Evolutionary conservation across 2,888 invertebrate genomes (phyloP).

Genomic region (Onthophagus sagittarius): DNA sequence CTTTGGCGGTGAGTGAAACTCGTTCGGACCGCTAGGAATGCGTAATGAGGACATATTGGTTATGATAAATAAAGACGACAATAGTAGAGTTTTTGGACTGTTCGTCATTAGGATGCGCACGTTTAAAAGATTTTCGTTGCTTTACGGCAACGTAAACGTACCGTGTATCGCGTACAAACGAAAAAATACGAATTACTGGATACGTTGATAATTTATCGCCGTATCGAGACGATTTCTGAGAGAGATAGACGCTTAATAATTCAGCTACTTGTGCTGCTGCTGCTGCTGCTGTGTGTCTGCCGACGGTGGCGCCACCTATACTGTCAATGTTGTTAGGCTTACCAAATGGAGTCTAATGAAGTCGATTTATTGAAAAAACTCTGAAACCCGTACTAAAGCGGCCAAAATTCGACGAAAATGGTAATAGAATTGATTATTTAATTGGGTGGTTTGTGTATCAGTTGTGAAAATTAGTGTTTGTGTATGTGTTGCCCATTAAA

Average conservation of each 20-base stretch:
- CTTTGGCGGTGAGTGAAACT: slow-evolving; percentile 40
- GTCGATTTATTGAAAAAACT: slow-evolving; percentile 62
- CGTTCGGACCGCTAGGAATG: slow-evolving; percentile 46
- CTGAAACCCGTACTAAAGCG: slow-evolving; percentile 54
- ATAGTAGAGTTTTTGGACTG: slow-evolving; percentile 25
- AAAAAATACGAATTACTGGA: slow-evolving; percentile 14
- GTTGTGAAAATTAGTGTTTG: slow-evolving; percentile 40
- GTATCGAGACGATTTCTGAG: slow-evolving; percentile 17
- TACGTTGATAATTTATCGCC: slow-evolving; percentile 16
- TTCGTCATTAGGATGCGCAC: slow-evolving; percentile 18
- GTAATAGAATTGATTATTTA: slow-evolving; percentile 42
- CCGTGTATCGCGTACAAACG: slow-evolving; percentile 1
- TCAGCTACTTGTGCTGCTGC: slow-evolving; percentile 24
- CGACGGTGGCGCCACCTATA: slow-evolving; percentile 61
- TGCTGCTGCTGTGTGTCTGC: slow-evolving; percentile 22
- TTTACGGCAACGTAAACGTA: slow-evolving; percentile 4
- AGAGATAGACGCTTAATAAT: slow-evolving; percentile 24
- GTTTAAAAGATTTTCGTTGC: slow-evolving; percentile 7
- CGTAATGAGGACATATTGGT: slow-evolving; percentile 57
- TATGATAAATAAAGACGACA: slow-evolving; percentile 47
- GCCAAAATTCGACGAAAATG: slow-evolving; percentile 51
- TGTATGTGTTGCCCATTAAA: slow-evolving; percentile 42
- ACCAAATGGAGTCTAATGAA: slow-evolving; percentile 61
- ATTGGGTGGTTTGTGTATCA: slow-evolving; percentile 38
- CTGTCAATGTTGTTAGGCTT: slow-evolving; percentile 74